Base-by-base conservation (phyloP, 2,888 invertebrate species). In the Acleris holmiana region DNA sequence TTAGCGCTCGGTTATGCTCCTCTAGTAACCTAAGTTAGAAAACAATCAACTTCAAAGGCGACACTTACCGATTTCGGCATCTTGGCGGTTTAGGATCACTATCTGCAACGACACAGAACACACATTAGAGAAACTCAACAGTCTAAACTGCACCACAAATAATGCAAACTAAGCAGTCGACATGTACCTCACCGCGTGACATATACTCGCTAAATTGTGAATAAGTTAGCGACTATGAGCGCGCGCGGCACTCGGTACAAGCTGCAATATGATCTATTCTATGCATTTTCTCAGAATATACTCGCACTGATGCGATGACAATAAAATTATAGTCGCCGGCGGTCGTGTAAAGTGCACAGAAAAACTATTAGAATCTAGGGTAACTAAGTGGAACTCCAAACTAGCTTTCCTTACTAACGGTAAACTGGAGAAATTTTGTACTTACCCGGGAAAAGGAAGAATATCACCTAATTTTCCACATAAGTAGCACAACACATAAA, bases 1-100 rank as follows among this genome's bases (percentile, higher is more conserved):
- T 41, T 68, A 58, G 68, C 56, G 59, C 23, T 17, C 44, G 35
- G 8, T 40, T 47, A 19, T 35, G 29, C 60, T 48, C 54, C 25
- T 58, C 50, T 35, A 35, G 68, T 68, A 60, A 69, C 66, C 62
- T 71, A 53, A 62, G 59, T 50, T 57, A 62, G 21, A 60, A 58
- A 59, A 62, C 66, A 69, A 67, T 66, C 66, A 66, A 64, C 69
- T 72, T 73, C 72, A 53, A 25, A 21, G 23, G 29, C 10, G 2
- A 54, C 72, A 94, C 94, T 94, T 82, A 94, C 94, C 87, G 94
- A 94, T 94, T 94, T 94, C 86, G 94, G 94, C 93, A 94, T 94
- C 86, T 93, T 94, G 93, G 85, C 85, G 86, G 85, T 80, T 87
- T 84, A 77, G 88, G 86, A 87, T 89, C 82, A 85, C 88, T 84